These are phyloP conservation scores for Thinocorus orbignyianus DNA, from an alignment of 2,113 vertebrate genomes.

Conservation along the genomic window DNA sequence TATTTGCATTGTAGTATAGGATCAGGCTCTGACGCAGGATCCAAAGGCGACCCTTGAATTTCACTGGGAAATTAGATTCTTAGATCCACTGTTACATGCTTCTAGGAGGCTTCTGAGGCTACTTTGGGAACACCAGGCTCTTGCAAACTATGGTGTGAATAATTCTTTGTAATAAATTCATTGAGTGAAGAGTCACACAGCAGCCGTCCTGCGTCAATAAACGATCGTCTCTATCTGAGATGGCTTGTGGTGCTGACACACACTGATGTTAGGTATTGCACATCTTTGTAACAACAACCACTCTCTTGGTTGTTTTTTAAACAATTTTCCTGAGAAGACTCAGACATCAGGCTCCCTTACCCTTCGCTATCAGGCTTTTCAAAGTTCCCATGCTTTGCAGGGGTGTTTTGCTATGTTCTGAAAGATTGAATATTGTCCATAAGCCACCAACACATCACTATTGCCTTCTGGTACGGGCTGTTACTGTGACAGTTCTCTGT, in stretches of 20 bases:
- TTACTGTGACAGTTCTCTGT: conserved; percentile 34
- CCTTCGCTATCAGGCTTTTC: background rate
- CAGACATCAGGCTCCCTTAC: background rate
- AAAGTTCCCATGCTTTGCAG: background rate
- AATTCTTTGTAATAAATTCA: background rate
- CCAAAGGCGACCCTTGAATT: background rate
- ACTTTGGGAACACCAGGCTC: background rate
- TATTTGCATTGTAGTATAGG: background rate
- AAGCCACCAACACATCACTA: background rate
- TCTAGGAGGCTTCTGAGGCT: background rate
- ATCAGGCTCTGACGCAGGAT: background rate
- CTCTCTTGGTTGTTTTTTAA: background rate
- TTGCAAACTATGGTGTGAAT: background rate
- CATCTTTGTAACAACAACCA: background rate
- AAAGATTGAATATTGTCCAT: background rate
- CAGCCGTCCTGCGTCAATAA: background rate
- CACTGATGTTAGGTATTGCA: background rate
- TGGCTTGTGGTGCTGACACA: background rate
- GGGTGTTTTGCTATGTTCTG: background rate
- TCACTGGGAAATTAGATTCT: background rate
- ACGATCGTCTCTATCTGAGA: background rate
- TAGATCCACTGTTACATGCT: background rate
- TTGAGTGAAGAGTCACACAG: background rate
- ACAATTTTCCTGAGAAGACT: background rate
- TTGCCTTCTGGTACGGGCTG: conserved; percentile 28